phyloP scores from a whole-genome alignment of 2,797 vertebrate genomes.

The Phoeniculus purpureus region DNA sequence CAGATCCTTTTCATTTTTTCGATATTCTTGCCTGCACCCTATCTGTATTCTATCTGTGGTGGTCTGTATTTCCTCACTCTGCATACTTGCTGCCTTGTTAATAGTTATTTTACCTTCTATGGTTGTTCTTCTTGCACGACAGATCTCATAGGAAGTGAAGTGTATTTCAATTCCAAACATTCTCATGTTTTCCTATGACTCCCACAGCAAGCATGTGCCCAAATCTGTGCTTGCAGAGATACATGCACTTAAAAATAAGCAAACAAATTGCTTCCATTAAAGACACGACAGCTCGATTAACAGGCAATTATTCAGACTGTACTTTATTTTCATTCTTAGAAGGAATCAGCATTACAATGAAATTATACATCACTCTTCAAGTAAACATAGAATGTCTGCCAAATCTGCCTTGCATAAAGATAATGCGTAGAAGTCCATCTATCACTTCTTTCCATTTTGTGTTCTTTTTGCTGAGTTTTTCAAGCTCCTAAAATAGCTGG shows the following conservation, averaged over 20 bases:
- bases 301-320: constrained; percentile 20
- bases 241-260: neutral
- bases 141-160: neutral
- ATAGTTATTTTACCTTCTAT: neutral
- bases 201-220: neutral
- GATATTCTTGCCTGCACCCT: neutral
- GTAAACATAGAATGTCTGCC: constrained; percentile 21
- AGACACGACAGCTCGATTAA: constrained; percentile 39
- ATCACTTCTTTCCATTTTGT: neutral
- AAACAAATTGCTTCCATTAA: neutral
- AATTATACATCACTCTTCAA: constrained; percentile 9
- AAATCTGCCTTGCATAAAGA: constrained; percentile 38
- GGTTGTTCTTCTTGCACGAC: neutral
- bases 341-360: neutral
- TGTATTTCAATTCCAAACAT: neutral
- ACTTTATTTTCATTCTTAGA: constrained; percentile 41
- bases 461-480: neutral
- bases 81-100: neutral
- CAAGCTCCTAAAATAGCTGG: neutral
- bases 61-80: neutral
- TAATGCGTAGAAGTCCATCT: constrained; percentile 18
- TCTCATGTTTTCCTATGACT: neutral
- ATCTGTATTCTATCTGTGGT: neutral
- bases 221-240: neutral
- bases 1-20: neutral